These are phyloP conservation scores for Psittacula derbiana DNA, from an alignment of 2,797 vertebrate species.

Conservation along the genomic window DNA sequence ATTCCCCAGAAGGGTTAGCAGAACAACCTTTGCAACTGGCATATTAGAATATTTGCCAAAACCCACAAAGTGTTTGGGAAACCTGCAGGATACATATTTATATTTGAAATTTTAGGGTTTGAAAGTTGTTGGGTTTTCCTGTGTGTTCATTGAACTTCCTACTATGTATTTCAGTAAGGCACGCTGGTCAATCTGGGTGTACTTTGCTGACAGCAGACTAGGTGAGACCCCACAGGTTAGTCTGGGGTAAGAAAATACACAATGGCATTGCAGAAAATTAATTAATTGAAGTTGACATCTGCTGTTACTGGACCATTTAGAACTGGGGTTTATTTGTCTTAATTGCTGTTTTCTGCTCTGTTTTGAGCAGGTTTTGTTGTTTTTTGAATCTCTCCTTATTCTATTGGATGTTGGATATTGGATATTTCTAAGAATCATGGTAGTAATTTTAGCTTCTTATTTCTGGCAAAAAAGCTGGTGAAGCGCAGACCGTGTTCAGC, in stretches of 20 bases:
- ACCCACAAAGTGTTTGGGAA: neutral
- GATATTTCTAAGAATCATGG: neutral
- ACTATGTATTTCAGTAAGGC: neutral
- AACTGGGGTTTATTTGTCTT: neutral
- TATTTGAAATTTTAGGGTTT: neutral
- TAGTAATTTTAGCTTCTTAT: neutral
- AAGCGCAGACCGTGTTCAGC: neutral
- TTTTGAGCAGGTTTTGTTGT: neutral
- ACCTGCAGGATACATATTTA: neutral
- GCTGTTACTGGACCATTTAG: too few species aligned
- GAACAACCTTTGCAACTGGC: neutral
- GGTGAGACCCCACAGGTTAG: neutral
- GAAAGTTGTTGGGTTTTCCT: neutral
- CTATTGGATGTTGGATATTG: neutral
- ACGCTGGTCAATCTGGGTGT: neutral
- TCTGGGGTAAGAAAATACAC: neutral
- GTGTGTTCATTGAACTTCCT: neutral
- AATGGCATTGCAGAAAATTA: neutral
- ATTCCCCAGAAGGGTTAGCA: neutral
- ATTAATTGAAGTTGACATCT: neutral
- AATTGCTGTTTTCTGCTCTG: neutral
- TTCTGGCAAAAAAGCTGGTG: neutral
- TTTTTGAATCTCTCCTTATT: neutral
- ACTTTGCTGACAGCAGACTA: neutral
- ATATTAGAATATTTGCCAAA: neutral